These are phyloP conservation scores for Alexandromys oeconomus DNA, from an alignment of 2,797 vertebrate species.

Conservation along the genomic window DNA sequence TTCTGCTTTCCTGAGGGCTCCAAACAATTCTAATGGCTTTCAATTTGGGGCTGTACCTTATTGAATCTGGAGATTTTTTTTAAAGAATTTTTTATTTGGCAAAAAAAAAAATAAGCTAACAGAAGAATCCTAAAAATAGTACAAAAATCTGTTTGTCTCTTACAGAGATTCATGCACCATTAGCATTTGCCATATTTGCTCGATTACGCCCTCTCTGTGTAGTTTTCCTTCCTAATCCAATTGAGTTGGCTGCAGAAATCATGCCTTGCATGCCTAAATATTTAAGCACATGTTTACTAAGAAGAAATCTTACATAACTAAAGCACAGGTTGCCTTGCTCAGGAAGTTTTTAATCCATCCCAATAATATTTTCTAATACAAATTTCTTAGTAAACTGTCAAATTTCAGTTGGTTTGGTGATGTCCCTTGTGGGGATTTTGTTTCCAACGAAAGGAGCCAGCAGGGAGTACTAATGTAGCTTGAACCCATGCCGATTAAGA, in stretches of 20 bases:
- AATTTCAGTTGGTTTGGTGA: background rate
- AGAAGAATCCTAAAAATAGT: slow-evolving; percentile 52
- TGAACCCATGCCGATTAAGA: background rate
- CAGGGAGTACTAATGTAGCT: background rate
- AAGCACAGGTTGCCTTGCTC: background rate
- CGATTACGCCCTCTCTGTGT: background rate
- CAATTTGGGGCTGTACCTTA: slow-evolving; percentile 39
- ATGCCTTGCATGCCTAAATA: slow-evolving; percentile 23
- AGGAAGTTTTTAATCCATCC: background rate
- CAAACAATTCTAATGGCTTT: slow-evolving; percentile 28
- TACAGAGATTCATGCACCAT: slow-evolving; percentile 41
- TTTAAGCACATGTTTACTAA: slow-evolving; percentile 38
- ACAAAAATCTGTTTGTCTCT: slow-evolving; percentile 26
- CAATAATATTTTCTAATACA: slow-evolving; percentile 8
- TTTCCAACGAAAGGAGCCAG: background rate
- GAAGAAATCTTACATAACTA: slow-evolving; percentile 32
- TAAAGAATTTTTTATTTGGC: background rate
- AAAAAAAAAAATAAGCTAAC: slow-evolving; percentile 65
- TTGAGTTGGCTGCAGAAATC: slow-evolving; percentile 13
- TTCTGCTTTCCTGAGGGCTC: slow-evolving; percentile 27
- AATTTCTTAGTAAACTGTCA: background rate
- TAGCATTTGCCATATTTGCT: slow-evolving; percentile 48
- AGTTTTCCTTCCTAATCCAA: background rate
- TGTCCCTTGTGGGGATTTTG: slow-evolving; percentile 19
- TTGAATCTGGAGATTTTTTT: slow-evolving; percentile 24